Evolutionary conservation across 2,113 vertebrate species (phyloP).

Genomic region (Hippocampus guttulatus): DNA sequence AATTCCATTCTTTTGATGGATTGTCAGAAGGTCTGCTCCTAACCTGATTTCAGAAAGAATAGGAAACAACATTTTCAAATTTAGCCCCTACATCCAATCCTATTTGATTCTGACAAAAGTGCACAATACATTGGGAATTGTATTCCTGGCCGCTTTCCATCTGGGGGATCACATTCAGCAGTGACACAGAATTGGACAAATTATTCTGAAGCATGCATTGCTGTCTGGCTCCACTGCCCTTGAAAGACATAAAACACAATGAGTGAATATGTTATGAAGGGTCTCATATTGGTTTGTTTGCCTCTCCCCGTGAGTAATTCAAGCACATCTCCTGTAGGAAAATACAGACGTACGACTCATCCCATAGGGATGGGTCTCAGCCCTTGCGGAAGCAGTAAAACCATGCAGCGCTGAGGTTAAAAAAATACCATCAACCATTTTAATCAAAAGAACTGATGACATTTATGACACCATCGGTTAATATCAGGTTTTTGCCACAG

Average conservation of each 20-base stretch:
- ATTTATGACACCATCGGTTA: background rate
- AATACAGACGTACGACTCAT: constrained; percentile 13
- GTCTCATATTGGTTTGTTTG: constrained; percentile 26
- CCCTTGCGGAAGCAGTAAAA: background rate
- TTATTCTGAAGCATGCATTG: constrained; percentile 43
- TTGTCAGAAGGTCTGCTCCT: constrained; percentile 32
- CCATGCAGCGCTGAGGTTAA: background rate
- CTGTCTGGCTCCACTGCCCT: constrained; percentile 34
- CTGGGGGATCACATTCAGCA: constrained; percentile 36
- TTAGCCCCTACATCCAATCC: constrained; percentile 42
- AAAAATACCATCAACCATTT: background rate
- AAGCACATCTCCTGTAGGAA: constrained; percentile 24
- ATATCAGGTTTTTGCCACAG: background rate
- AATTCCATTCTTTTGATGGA: constrained; percentile 54
- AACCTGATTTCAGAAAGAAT: constrained; percentile 47
- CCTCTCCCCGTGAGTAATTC: constrained; percentile 18
- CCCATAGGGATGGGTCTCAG: background rate
- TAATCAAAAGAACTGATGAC: background rate
- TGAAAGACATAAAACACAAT: constrained; percentile 50
- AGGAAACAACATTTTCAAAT: constrained; percentile 48
- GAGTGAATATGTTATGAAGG: constrained; percentile 32
- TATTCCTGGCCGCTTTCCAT: constrained; percentile 43
- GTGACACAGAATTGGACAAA: constrained; percentile 30
- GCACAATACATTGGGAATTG: constrained; percentile 42
- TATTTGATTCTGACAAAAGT: constrained; percentile 52